Evolutionary conservation across 1,140 invertebrate species (phyloP).

Genomic region (Sweltsa coloradensis): DNA sequence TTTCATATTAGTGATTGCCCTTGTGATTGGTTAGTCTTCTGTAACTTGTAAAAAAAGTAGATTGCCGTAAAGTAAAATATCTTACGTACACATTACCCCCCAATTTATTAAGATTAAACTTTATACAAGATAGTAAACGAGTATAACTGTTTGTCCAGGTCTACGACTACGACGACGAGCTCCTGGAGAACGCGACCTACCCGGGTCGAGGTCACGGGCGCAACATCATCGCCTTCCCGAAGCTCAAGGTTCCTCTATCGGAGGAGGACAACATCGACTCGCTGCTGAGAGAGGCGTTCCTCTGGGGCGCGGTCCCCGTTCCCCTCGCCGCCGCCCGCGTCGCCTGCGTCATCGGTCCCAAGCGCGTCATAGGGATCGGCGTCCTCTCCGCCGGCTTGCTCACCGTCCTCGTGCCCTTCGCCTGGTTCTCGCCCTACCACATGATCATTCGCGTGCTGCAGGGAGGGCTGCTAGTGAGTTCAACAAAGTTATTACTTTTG

Average conservation of each 20-base stretch:
- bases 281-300: conserved; percentile 25
- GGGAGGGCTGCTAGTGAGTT: conserved; percentile 40
- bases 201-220: neutral
- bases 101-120: too few species aligned
- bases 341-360: conserved; percentile 40
- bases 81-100: too few species aligned
- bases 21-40: too few species aligned
- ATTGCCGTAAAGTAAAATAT: too few species aligned
- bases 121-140: too few species aligned
- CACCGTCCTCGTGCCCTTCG: conserved; percentile 38
- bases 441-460: conserved; percentile 39
- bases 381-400: conserved; percentile 39
- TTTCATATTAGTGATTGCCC: too few species aligned
- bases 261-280: conserved; percentile 4
- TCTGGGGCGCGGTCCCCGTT: conserved; percentile 42
- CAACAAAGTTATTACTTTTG: too few species aligned
- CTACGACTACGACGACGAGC: too few species aligned
- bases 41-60: too few species aligned
- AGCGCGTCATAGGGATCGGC: conserved; percentile 38
- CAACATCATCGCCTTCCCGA: conserved; percentile 1
- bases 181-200: too few species aligned
- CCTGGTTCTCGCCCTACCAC: conserved; percentile 42
- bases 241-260: conserved; percentile 10
- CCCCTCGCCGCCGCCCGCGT: conserved; percentile 40
- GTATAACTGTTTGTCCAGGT: too few species aligned